Percentiles rank a stretch among this genome's conserved stretches.
These are phyloP conservation scores for Sebastes minor DNA, from an alignment of 2,797 vertebrate genomes.

Conservation along the genomic window DNA sequence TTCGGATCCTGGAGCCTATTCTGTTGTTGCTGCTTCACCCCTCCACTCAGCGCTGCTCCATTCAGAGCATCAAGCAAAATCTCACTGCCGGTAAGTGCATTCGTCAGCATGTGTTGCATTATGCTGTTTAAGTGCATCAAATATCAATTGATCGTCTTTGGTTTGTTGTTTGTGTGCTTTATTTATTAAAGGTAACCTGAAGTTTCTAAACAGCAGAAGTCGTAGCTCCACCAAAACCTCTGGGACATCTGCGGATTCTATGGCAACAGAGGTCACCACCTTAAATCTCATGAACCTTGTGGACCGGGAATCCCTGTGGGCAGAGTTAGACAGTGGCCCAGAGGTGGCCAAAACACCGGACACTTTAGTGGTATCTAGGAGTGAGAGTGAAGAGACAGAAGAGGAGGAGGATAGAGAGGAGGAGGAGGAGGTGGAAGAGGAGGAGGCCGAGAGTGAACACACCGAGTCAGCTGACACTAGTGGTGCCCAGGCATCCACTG, in stretches of 20 bases:
- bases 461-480: conserved; percentile 95
- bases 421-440: conserved; percentile 43
- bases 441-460: conserved; percentile 87
- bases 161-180: not conserved
- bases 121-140: not conserved
- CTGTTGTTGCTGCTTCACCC: conserved; percentile 94
- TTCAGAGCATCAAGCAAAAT: conserved; percentile 88
- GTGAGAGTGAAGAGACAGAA: conserved; percentile 67
- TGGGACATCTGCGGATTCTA: conserved; percentile 44
- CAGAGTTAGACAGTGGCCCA: conserved; percentile 87
- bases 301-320: conserved; percentile 94
- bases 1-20: conserved; percentile 93
- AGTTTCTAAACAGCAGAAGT: conserved; percentile 79
- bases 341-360: conserved; percentile 69
- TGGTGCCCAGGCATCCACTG: conserved; percentile 84
- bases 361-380: conserved; percentile 53
- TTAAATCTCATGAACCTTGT: conserved; percentile 84
- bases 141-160: not conserved
- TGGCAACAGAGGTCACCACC: conserved; percentile 78
- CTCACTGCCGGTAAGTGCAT: conserved; percentile 81
- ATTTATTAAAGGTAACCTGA: conserved; percentile 81
- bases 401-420: conserved; percentile 38
- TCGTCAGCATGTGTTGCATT: not conserved
- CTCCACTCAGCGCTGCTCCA: conserved; percentile 89
- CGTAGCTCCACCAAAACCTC: conserved; percentile 72